Evolutionary conservation across 2,888 invertebrate species (phyloP).

Genomic region (Microplitis manilae): DNA sequence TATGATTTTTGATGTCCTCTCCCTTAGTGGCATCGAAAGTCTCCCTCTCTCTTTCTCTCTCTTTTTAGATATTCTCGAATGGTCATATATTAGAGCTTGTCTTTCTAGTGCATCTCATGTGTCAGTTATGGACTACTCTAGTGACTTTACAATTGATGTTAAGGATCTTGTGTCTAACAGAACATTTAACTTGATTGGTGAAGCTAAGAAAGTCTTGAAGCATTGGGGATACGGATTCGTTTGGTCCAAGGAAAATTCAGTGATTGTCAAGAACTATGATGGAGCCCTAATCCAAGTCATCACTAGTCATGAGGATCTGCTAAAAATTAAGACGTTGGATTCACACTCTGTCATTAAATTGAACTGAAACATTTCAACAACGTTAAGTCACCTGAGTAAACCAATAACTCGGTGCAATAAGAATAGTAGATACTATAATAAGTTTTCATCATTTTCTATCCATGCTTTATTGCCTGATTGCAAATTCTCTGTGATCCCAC

Average conservation of each 20-base stretch:
- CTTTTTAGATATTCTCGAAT: too few species aligned
- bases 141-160: background rate
- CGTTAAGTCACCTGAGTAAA: background rate
- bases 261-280: background rate
- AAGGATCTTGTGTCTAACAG: background rate
- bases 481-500: background rate
- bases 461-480: background rate
- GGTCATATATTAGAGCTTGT: too few species aligned
- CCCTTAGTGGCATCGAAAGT: too few species aligned
- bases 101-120: too few species aligned
- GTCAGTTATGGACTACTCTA: background rate
- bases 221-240: background rate
- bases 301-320: background rate
- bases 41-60: too few species aligned
- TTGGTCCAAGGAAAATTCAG: background rate
- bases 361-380: background rate
- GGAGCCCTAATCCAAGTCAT: background rate
- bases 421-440: too few species aligned
- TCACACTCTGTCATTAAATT: background rate
- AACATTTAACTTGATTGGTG: background rate
- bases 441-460: background rate
- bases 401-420: background rate
- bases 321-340: background rate
- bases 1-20: too few species aligned
- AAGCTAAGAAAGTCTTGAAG: background rate